A percentile compares a stretch with the other conserved stretches of the same genome.
Conservation (phyloP, 1,140 invertebrate genomes). For the Thalassaphorura encarpata region DNA sequence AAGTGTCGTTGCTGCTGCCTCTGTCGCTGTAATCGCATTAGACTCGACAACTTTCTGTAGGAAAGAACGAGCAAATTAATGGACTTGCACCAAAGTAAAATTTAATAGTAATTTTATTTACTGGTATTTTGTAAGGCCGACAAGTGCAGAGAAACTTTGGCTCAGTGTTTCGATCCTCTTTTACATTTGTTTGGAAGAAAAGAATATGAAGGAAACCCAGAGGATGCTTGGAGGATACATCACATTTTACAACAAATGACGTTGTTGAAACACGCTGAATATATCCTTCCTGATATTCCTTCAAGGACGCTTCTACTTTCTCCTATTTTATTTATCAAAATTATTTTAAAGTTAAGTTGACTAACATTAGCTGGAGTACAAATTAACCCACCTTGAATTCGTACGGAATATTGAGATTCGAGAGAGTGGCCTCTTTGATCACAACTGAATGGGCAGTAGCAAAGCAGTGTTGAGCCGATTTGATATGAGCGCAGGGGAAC, state of each 20-base stretch:
- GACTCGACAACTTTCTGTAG: not conserved
- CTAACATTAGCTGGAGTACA: not conserved
- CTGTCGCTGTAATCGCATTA: not conserved
- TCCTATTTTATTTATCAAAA: too few species aligned
- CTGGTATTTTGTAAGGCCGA: slow-evolving; percentile 46
- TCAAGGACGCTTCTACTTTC: slow-evolving; percentile 12
- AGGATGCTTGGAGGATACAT: slow-evolving; percentile 55
- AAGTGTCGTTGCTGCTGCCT: too few species aligned
- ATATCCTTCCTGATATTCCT: slow-evolving; percentile 44
- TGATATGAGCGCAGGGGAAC: slow-evolving; percentile 54
- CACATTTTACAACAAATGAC: slow-evolving; percentile 67
- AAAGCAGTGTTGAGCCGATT: slow-evolving; percentile 54
- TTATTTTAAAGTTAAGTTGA: not conserved
- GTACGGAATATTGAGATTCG: slow-evolving; percentile 50
- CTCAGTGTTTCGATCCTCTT: slow-evolving; percentile 46
- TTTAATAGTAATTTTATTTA: slow-evolving; percentile 1
- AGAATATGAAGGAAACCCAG: slow-evolving; percentile 64
- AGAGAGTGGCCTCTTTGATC: slow-evolving; percentile 55
- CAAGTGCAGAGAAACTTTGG: slow-evolving; percentile 56
- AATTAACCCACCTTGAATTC: slow-evolving; percentile 55
- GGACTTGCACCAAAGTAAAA: not conserved
- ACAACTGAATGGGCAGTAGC: slow-evolving; percentile 52
- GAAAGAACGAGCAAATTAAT: not conserved
- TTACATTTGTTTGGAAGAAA: slow-evolving; percentile 45
- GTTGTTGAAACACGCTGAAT: slow-evolving; percentile 67